Evolutionary conservation across 2,113 vertebrate species (phyloP).

Genomic region (Pantherophis guttatus): DNA sequence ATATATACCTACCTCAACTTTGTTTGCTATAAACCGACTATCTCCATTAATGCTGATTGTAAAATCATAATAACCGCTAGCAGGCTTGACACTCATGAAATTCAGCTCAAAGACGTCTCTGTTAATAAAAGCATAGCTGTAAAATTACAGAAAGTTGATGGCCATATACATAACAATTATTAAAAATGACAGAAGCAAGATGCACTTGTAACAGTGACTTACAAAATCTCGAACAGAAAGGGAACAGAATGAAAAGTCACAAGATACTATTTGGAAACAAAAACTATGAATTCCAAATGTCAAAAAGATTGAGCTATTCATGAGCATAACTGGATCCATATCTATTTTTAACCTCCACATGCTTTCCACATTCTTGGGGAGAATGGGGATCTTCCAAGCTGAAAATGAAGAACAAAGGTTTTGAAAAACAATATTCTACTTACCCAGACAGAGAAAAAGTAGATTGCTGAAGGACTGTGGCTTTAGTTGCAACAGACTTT

Average conservation of each 20-base stretch:
- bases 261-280: background rate
- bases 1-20: conserved; percentile 81
- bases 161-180: background rate
- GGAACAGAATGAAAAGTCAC: background rate
- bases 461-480: conserved; percentile 78
- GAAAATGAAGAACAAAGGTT: background rate
- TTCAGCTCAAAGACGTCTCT: conserved; percentile 92
- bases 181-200: background rate
- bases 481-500: conserved; percentile 80
- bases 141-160: background rate
- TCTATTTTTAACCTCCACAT: background rate
- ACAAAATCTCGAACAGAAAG: background rate
- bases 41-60: conserved; percentile 86
- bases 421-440: conserved; percentile 33
- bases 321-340: background rate
- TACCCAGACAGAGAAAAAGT: conserved; percentile 84
- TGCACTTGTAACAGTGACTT: background rate
- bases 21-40: conserved; percentile 84
- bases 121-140: background rate
- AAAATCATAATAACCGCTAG: conserved; percentile 97
- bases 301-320: background rate
- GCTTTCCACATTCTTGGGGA: background rate
- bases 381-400: background rate
- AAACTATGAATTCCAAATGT: background rate
- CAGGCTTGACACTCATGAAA: conserved; percentile 87